phyloP scores from a whole-genome alignment of 2,113 vertebrate species.

The Hippolais icterina region DNA sequence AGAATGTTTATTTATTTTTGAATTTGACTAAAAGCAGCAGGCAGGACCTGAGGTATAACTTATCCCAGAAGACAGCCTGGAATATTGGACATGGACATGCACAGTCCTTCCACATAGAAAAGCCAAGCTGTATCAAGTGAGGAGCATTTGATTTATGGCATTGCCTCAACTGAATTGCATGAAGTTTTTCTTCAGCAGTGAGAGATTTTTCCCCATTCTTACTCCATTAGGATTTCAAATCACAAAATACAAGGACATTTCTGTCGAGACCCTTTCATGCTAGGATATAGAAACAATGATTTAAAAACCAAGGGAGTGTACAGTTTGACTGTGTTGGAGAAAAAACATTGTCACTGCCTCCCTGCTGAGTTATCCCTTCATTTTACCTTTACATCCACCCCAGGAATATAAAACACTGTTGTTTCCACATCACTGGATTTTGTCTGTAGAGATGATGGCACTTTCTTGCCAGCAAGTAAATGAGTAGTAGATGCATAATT shows the following conservation, averaged over 20 bases:
- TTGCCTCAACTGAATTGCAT: not conserved
- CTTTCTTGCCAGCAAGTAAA: conserved; percentile 90
- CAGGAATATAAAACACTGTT: conserved; percentile 98
- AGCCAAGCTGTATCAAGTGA: not conserved
- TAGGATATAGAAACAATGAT: not conserved
- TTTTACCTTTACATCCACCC: conserved; percentile 96
- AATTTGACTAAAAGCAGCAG: not conserved
- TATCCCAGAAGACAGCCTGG: not conserved
- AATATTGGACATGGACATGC: not conserved
- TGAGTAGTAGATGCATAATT: conserved; percentile 90
- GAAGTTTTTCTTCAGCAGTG: not conserved
- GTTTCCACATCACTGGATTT: conserved; percentile 93
- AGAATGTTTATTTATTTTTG: not conserved
- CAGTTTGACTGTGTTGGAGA: not conserved
- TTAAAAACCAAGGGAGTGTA: not conserved
- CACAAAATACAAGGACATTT: not conserved
- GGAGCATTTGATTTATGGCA: not conserved
- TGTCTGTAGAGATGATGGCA: conserved; percentile 91
- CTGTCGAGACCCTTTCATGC: not conserved
- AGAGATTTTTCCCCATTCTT: not conserved
- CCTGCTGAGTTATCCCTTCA: not conserved
- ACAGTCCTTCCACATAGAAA: not conserved
- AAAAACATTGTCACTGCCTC: not conserved
- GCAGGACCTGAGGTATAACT: not conserved
- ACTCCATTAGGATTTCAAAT: not conserved